A percentile compares a stretch with the other conserved stretches of the same genome.
Evolutionary conservation across 2,113 vertebrate genomes (phyloP).

Genomic region (Ctenodactylus gundi): DNA sequence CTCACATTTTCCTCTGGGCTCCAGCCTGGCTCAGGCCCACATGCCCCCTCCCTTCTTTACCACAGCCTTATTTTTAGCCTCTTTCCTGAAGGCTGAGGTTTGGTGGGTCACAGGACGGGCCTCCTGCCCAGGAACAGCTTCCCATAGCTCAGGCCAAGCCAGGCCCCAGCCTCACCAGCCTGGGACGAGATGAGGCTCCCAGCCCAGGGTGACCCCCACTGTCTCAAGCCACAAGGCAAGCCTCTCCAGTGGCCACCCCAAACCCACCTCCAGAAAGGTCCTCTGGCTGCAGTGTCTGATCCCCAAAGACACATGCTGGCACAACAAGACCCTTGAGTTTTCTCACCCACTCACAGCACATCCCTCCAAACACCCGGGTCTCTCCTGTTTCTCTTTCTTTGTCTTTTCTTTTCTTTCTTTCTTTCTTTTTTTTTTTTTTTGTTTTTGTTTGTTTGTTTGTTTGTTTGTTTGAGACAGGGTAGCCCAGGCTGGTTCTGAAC

Average conservation of each 20-base stretch:
- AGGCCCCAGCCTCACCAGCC: neutral
- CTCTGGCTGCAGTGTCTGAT: neutral
- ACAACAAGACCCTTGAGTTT: neutral
- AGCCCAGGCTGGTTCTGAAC: too few relatives aligned
- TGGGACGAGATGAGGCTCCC: neutral
- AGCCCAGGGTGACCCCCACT: neutral
- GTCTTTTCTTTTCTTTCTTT: too few relatives aligned
- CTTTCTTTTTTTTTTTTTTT: too few relatives aligned
- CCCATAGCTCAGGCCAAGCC: conserved; percentile 24
- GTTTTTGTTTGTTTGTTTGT: too few relatives aligned
- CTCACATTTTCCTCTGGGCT: conserved; percentile 75
- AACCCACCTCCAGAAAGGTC: neutral
- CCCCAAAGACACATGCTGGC: neutral
- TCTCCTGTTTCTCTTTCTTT: too few relatives aligned
- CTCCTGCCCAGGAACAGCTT: conserved; percentile 62
- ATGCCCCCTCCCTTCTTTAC: conserved; percentile 49
- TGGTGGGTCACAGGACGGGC: conserved; percentile 69
- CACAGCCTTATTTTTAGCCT: conserved; percentile 77
- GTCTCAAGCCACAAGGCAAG: neutral
- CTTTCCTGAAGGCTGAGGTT: conserved; percentile 77
- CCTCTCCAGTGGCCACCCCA: neutral
- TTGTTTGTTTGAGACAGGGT: too few relatives aligned
- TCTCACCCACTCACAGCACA: neutral
- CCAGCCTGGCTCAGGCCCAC: conserved; percentile 6
- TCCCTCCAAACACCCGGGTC: neutral